phyloP scores from a whole-genome alignment of 2,113 vertebrate species.

The Mustela lutreola region DNA sequence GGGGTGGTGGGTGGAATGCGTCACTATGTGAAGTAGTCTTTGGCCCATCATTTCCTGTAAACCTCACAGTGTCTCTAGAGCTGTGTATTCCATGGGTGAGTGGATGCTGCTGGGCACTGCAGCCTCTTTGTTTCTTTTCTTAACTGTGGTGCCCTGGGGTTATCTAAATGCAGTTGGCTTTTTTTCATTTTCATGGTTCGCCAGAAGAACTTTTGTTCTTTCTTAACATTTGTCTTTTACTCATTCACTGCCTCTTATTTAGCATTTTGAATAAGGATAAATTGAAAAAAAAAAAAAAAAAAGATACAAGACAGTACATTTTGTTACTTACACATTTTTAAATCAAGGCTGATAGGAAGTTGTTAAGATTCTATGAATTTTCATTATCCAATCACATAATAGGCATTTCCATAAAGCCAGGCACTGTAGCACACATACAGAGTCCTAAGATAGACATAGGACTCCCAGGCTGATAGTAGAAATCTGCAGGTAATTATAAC shows the following conservation, averaged over 20 bases:
- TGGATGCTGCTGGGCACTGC: rapidly evolving
- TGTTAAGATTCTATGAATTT: background rate
- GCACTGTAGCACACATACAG: background rate
- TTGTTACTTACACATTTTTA: background rate
- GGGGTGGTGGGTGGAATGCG: background rate
- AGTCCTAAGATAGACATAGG: rapidly evolving
- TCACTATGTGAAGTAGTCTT: rapidly evolving
- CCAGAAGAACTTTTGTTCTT: background rate
- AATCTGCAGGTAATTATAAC: background rate
- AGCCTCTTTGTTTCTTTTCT: background rate
- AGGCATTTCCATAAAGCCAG: background rate
- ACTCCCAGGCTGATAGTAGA: background rate
- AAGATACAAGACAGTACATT: background rate
- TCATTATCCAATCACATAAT: background rate
- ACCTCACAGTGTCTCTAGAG: rapidly evolving
- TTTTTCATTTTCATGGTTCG: background rate
- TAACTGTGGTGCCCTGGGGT: no score
- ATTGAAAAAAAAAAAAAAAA: background rate
- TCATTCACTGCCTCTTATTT: background rate
- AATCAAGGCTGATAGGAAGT: background rate
- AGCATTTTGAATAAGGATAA: background rate
- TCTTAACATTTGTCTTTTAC: background rate
- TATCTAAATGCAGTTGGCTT: background rate
- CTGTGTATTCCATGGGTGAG: no score
- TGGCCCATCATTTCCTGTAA: rapidly evolving